phyloP scores from a whole-genome alignment of 2,797 vertebrate species.

The Bryconaethiops microstoma region DNA sequence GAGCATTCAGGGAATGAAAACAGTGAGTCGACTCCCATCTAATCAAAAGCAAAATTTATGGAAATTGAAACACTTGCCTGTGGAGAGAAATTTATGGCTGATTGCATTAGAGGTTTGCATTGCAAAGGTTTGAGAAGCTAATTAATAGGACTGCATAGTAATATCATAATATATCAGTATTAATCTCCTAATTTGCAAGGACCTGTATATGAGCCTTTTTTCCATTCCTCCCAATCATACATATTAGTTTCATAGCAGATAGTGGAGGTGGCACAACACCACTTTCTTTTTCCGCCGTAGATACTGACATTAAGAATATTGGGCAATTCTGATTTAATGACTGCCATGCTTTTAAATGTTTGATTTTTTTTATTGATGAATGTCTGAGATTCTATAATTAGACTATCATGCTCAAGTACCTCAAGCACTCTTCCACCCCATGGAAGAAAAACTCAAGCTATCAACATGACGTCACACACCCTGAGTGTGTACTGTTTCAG shows the following conservation, averaged over 20 bases:
- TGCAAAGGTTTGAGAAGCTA: neutral
- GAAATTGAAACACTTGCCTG: neutral
- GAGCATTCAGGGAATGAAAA: conserved; percentile 63
- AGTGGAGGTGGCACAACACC: too few relatives aligned
- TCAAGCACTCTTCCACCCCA: too few relatives aligned
- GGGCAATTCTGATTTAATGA: too few relatives aligned
- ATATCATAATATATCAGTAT: neutral
- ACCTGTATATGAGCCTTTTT: neutral
- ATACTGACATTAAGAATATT: too few relatives aligned
- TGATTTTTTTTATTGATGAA: too few relatives aligned
- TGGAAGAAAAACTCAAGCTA: too few relatives aligned
- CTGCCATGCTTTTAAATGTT: too few relatives aligned
- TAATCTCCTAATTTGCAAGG: neutral
- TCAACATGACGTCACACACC: too few relatives aligned
- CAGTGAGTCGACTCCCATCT: conserved; percentile 41
- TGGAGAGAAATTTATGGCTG: neutral
- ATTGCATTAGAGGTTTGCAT: neutral
- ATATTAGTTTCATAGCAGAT: neutral
- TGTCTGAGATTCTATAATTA: too few relatives aligned
- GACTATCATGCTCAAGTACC: too few relatives aligned
- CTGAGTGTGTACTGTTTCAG: too few relatives aligned
- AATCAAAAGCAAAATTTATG: neutral
- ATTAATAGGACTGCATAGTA: neutral
- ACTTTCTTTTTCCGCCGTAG: too few relatives aligned
- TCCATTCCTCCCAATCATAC: neutral